phyloP scores from a whole-genome alignment of 2,888 invertebrate genomes.

The Drosophila picticornis region DNA sequence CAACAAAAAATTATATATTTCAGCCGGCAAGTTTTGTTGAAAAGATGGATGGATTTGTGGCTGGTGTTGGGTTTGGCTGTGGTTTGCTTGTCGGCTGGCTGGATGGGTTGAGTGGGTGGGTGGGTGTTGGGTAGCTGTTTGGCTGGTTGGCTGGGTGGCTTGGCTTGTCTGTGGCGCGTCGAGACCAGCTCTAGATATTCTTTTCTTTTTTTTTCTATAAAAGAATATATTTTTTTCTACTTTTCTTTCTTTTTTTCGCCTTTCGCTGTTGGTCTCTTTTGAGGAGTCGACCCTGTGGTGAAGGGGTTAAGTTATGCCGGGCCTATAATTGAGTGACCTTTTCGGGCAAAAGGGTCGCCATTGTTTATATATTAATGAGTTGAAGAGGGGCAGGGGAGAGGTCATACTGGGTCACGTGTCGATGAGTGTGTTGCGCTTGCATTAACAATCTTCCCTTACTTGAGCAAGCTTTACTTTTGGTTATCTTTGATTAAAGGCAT shows the following conservation, averaged over 20 bases:
- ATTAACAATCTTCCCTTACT: constrained; percentile 21
- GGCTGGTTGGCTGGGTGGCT: constrained; percentile 27
- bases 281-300: constrained; percentile 14
- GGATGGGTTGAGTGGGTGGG: constrained; percentile 16
- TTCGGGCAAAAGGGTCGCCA: constrained; percentile 39
- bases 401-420: constrained; percentile 27
- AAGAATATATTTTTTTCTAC: constrained; percentile 13
- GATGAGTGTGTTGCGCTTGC: constrained; percentile 19
- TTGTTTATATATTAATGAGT: constrained; percentile 57
- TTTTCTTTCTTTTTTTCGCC: constrained; percentile 4
- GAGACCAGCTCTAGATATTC: constrained; percentile 42
- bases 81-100: constrained; percentile 10
- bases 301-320: constrained; percentile 54
- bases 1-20: not conserved
- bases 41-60: constrained; percentile 77
- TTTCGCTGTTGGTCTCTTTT: constrained; percentile 13
- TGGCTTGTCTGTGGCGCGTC: constrained; percentile 45
- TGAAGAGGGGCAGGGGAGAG: not conserved
- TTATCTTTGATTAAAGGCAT: constrained; percentile 33
- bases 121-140: not conserved
- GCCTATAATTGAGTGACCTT: constrained; percentile 62
- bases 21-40: constrained; percentile 60
- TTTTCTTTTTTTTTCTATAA: constrained; percentile 10
- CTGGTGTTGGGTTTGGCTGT: constrained; percentile 12
- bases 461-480: not conserved